phyloP scores from a whole-genome alignment of 2,888 invertebrate genomes.

The Herminia tarsipennalis region DNA sequence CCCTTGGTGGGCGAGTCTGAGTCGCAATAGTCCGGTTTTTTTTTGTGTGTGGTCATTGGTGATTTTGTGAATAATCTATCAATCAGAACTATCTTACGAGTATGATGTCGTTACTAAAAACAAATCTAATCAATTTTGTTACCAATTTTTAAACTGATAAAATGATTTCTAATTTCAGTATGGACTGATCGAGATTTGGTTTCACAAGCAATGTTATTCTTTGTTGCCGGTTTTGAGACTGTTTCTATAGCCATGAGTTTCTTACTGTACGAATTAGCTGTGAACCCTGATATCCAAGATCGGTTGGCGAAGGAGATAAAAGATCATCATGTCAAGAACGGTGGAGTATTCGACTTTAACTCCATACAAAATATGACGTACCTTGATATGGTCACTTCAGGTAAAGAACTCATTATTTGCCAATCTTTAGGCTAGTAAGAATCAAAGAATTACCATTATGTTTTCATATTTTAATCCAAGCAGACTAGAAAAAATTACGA shows the following conservation, averaged over 20 bases:
- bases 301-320: constrained; percentile 56
- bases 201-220: constrained; percentile 64
- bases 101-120: too few species aligned
- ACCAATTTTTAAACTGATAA: not conserved
- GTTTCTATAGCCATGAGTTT: constrained; percentile 57
- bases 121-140: not conserved
- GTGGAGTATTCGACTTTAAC: constrained; percentile 76
- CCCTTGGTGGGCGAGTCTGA: too few species aligned
- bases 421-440: too few species aligned
- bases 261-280: constrained; percentile 57
- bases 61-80: not conserved
- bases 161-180: constrained; percentile 22
- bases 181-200: constrained; percentile 56
- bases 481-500: too few species aligned
- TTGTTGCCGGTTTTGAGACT: constrained; percentile 64
- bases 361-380: constrained; percentile 56
- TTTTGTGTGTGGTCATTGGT: too few species aligned
- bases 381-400: constrained; percentile 81
- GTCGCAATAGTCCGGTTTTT: too few species aligned
- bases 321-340: constrained; percentile 49
- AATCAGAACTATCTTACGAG: not conserved
- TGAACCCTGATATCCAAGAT: constrained; percentile 60
- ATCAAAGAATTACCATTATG: too few species aligned
- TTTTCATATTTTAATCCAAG: too few species aligned
- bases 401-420: too few species aligned